Base-by-base conservation (phyloP, 1,140 invertebrate species). In the Brachionus calyciflorus region DNA sequence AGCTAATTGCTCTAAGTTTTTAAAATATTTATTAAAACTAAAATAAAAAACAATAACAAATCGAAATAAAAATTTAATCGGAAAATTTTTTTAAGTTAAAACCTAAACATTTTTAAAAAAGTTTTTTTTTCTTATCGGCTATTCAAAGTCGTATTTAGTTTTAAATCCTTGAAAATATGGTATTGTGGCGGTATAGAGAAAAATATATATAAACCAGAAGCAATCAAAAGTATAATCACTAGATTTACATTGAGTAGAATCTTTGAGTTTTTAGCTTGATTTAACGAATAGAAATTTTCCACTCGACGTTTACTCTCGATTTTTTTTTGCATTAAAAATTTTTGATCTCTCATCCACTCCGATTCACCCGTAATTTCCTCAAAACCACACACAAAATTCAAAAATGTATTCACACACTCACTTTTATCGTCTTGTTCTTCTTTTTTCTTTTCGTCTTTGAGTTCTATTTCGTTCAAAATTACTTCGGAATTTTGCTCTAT, bases 201-300 rank as follows among this genome's bases (percentile, higher is more conserved):
- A 51, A 73, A 73, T 73, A 73, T 73, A 41, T 73, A 73, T 46
- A 73, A 24, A 1, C 46, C 19, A n/a, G 51, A 17, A 26, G 46
- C 69, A 19, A 73, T 49, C 24, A 55, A 19, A 12, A 73, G n/a
- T 12, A 73, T 73, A 19, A 49, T 9, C 24, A 51, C 21, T 24
- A 73, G 14, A 73, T 73, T 73, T 40, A 73, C 21, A 55, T 73
- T 73, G 12, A 73, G 69, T 19, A 73, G 21, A 28, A 49, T 19
- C 19, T 73, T 73, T 2, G 46, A 37, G 17, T 10, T 24, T 51
- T 55, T 73, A 7, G 46, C 19, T 40, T 73, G 69, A 73, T 73
- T 73, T 55, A 73, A 30, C 26, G 69, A 73, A 19, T 55, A 51
- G 24, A 73, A 73, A 24, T 55, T 73, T 33, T 73, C 69, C 19